Base-by-base conservation (phyloP, 92 coral and sea anemone genomes). In the Zoanthus solanderi region DNA sequence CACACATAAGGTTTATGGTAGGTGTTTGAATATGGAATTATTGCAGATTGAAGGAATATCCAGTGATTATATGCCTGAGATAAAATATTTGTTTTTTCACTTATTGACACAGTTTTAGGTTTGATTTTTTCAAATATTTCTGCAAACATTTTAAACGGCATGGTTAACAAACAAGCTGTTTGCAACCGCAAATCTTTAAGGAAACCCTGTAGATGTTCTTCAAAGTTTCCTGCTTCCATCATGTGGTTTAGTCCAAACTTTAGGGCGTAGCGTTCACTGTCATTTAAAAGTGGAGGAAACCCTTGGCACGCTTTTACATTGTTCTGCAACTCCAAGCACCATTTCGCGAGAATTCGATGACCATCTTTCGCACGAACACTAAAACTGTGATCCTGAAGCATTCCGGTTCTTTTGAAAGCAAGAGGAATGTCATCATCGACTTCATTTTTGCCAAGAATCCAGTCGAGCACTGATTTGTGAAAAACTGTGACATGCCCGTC, bases 241-340 rank as follows among this genome's bases (percentile, higher is more conserved):
- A 76, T 76, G 14, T 76, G 81, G 16, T 29, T 76, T 50, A 76
- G 23, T 12, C 61, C 79, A 16, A 47, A 88, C 37, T 13, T 32
- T 23, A 23, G 23, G 23, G 23, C 23, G 23, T 23, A 23, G 23
- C 23, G 23, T 23, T 23, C 23, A 23, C 87, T 71, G 63, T 88
- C 88, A 37, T 73, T 79, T 52, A 88, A 82, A 30, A 17, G 9
- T 42, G 71, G 78, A 32, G 87, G 87, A 48, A 79, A 45, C 72
- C 34, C 54, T 9, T 78, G 17, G 23, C 71, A 71, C 23, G 23
- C 23, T 23, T 23, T 23, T 23, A 23, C 23, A 23, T 23, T 23
- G 23, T 23, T 23, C 23, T 79, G 79, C 1, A 81, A 50, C 10
- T 16, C 58, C 74, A 58, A 15, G 56, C 87, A 81, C 16, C 47